Percentiles rank a stretch among this genome's conserved stretches.
phyloP scores from a whole-genome alignment of 2,888 invertebrate genomes.

The Eutolmus rufibarbis region DNA sequence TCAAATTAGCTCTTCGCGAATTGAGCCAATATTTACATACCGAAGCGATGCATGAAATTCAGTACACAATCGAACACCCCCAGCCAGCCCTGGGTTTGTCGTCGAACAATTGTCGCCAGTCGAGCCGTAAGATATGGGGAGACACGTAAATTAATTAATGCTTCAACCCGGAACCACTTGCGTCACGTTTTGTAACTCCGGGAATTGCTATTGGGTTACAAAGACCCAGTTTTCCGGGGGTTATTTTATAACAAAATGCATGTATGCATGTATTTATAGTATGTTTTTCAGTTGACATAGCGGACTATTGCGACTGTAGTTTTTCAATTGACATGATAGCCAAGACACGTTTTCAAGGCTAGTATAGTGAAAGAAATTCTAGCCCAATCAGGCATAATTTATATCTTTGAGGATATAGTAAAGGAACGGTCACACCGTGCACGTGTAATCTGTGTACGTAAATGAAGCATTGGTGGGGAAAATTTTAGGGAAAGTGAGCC shows the following conservation, averaged over 20 bases:
- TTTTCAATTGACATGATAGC: no score
- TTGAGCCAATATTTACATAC: not conserved
- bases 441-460: no score
- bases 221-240: not conserved
- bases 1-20: not conserved
- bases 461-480: no score
- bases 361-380: no score
- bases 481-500: no score
- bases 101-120: not conserved
- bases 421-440: no score
- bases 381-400: no score
- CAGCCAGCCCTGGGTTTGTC: not conserved
- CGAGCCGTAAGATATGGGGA: not conserved
- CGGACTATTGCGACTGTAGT: no score
- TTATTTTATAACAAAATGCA: not conserved
- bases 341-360: no score
- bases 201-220: not conserved
- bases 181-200: not conserved
- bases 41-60: not conserved
- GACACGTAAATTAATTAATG: not conserved
- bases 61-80: not conserved
- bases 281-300: no score
- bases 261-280: no score
- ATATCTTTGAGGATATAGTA: no score
- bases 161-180: not conserved